Evolutionary conservation across 2,888 invertebrate genomes (phyloP).

Genomic region (Cephus pulcher): DNA sequence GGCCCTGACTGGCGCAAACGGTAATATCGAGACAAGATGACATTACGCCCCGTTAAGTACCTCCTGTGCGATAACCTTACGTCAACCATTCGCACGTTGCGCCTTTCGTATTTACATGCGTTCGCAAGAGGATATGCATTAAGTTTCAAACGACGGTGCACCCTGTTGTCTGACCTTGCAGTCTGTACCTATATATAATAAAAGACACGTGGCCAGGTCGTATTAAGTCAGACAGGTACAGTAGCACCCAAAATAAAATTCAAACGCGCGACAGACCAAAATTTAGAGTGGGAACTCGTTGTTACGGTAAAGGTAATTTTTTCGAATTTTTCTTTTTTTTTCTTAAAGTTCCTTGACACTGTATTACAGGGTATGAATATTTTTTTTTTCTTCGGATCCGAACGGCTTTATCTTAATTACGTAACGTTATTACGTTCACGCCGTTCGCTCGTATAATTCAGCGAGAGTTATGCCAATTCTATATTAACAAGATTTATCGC

Average conservation of each 20-base stretch:
- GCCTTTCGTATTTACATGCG: not conserved
- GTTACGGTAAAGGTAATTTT: no score
- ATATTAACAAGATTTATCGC: not conserved
- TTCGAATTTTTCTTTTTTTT: not conserved
- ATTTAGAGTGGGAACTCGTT: not conserved
- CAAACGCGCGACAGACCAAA: not conserved
- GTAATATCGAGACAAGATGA: constrained; percentile 46
- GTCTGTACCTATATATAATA: not conserved
- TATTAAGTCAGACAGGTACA: not conserved
- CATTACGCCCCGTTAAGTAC: constrained; percentile 32
- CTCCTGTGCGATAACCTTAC: constrained; percentile 9
- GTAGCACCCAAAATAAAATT: not conserved
- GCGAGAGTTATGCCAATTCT: not conserved
- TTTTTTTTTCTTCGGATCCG: not conserved
- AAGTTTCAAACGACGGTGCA: not conserved
- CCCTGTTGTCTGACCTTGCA: not conserved
- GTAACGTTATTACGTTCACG: not conserved
- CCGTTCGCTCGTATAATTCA: not conserved
- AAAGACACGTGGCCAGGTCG: not conserved
- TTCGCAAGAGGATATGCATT: not conserved
- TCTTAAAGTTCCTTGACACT: not conserved
- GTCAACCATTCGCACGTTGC: not conserved
- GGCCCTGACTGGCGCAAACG: constrained; percentile 46
- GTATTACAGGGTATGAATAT: not conserved
- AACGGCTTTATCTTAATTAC: not conserved